phyloP scores from a whole-genome alignment of 2,888 invertebrate species.

The Drosophila pseudotakahashii region DNA sequence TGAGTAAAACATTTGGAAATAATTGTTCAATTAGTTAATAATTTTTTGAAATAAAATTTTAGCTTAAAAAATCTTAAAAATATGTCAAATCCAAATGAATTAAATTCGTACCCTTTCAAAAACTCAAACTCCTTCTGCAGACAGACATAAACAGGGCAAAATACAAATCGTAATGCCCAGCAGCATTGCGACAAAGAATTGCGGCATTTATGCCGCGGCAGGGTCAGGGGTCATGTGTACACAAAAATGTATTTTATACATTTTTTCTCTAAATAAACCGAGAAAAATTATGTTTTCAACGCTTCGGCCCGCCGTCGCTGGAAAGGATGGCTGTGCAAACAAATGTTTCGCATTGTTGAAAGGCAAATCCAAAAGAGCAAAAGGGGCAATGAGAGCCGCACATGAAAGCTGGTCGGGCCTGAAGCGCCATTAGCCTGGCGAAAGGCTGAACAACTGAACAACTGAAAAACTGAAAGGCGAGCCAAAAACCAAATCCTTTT shows the following conservation, averaged over 20 bases:
- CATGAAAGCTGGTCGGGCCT: conserved; percentile 52
- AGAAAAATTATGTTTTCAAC: conserved; percentile 60
- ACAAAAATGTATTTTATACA: conserved; percentile 22
- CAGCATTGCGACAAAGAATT: conserved; percentile 39
- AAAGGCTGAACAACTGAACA: conserved; percentile 35
- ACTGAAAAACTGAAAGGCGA: conserved; percentile 36
- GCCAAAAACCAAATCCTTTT: conserved; percentile 51
- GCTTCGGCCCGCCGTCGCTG: conserved; percentile 30
- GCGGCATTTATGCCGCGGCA: conserved; percentile 16
- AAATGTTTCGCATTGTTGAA: conserved; percentile 75
- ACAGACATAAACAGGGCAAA: conserved; percentile 3
- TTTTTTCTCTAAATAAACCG: conserved; percentile 40
- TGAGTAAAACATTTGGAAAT: neutral
- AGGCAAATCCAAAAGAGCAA: conserved; percentile 51
- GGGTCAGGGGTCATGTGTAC: conserved; percentile 22
- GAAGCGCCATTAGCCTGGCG: conserved; percentile 71
- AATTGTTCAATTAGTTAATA: neutral
- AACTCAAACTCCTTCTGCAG: neutral
- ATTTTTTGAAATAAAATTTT: neutral
- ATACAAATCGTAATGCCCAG: conserved; percentile 28
- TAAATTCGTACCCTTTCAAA: too few species aligned
- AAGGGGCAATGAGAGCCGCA: conserved; percentile 32
- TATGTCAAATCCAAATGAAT: too few species aligned
- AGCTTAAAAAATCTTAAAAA: neutral
- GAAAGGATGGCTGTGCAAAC: conserved; percentile 66